Base-by-base conservation (phyloP, 2,797 vertebrate species). In the Eremophila alpestris region DNA sequence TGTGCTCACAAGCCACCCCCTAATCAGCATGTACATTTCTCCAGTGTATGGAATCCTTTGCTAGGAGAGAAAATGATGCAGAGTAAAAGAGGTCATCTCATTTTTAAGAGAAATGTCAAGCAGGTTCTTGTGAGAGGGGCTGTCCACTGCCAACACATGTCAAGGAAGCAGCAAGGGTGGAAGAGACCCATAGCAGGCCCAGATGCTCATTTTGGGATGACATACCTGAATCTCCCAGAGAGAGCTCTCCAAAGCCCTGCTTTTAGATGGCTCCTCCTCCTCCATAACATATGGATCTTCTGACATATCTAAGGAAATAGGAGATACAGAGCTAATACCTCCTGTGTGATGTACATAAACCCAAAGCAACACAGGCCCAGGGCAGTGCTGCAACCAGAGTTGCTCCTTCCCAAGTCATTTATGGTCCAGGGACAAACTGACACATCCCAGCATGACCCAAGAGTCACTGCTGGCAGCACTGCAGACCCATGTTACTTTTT, bases 181-280 rank as follows among this genome's bases (percentile, higher is more conserved):
- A 58, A 67, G 41, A 79, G 62, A 69, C 10, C 27, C 60, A 26
- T 0, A n/a, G 1, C 30, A 73, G 19, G 38, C 0, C 4, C 43
- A 75, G 59, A 48, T 54, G 38, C 38, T 64, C 30, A n/a, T 52
- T 85, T 38, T 65, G 14, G 51, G 48, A 63, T 51, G 71, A 81
- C 91, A 70, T 89, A 99, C 99, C 98, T 98, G 98, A 14, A 99
- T 97, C 96, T 99, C 99, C 99, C 99, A 99, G 56, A 99, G 97
- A 65, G 98, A 99, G 98, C 99, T 99, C 87, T 99, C 99, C 94
- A 99, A 94, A 62, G 99, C 99, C 26, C 69, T 93, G 95, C 98
- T 98, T 95, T 97, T 95, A 67, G 98, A 98, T 3, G 99, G 99
- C 75, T 99, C 99, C 60, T 98, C 93, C 89, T 99, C 98, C 20